Evolutionary conservation across 2,888 invertebrate genomes (phyloP), one percentile per base, ranked within the genome.

Genomic region (Yponomeuta sedellus): DNA sequence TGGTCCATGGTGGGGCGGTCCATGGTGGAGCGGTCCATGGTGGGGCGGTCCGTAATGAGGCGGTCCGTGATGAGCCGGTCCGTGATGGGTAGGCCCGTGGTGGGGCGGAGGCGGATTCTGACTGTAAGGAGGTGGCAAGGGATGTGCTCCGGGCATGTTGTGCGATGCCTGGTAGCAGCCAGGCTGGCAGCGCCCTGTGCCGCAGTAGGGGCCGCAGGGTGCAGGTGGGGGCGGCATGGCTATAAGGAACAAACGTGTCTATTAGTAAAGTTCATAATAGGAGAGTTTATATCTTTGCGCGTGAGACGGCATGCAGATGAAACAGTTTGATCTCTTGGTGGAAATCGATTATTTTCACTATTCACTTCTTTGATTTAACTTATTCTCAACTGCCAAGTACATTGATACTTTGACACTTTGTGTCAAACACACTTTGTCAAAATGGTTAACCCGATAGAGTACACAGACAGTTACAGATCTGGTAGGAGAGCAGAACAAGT

Each of bases 191-290:
- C 70, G 69, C 0, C 78, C 80, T 0, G 75, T 77, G 1, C 85
- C 82, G 67, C 87, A 87, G 70, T 75, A 71, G 0, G 85, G 83
- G 0, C 86, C 85, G 68, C 87, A 87, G 1, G 85, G 85, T 2
- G 75, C 73, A 73, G 84, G 81, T 0, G 85, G 86, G 0, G 85
- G 84, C 2, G 82, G 77, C 88, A 88, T 87, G 61, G 20, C 84
- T 86, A 75, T 8, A 75, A 82, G 28, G 66, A 68, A 64, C 67
- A 25, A 67, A 68, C 66, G 10, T 10, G 44, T 52, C 16, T 16
- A 12, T 52, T 16, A 52, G 44, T 52, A 0, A 52, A 52, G 12
- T 52, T 52, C 8, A 34, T 8, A 34, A 34, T 34, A 34, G 1
- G 34, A 1, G 10, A 8, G n/a, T n/a, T n/a, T n/a, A n/a, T n/a